A percentile compares a stretch with the other conserved stretches of the same genome.
phyloP scores from a whole-genome alignment of 2,888 invertebrate genomes.

The Lathronympha strigana region DNA sequence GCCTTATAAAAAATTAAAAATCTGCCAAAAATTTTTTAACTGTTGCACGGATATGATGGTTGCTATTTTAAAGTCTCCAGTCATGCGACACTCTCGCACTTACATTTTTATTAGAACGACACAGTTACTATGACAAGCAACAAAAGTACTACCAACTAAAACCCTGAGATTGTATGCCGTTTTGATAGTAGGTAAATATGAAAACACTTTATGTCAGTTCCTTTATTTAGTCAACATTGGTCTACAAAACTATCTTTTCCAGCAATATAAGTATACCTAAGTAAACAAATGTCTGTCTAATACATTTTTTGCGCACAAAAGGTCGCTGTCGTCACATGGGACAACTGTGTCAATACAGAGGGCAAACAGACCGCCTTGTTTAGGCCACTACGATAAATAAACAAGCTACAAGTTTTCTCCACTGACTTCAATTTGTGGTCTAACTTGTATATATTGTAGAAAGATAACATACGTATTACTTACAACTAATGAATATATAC shows the following conservation, averaged over 20 bases:
- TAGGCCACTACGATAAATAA: slow-evolving; percentile 55
- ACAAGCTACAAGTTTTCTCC: slow-evolving; percentile 28
- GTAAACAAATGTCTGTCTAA: slow-evolving; percentile 10
- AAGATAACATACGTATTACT: not conserved
- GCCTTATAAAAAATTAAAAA: too few species aligned
- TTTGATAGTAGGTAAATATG: not conserved
- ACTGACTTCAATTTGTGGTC: slow-evolving; percentile 26
- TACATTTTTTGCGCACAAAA: slow-evolving; percentile 32
- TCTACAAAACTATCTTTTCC: not conserved
- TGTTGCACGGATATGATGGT: too few species aligned
- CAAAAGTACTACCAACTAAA: too few species aligned
- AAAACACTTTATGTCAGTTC: not conserved
- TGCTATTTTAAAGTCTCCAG: too few species aligned
- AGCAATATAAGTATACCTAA: not conserved
- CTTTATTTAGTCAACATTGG: not conserved
- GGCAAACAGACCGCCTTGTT: slow-evolving; percentile 53
- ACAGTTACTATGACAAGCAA: too few species aligned
- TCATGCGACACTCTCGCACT: too few species aligned
- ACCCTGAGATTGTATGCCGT: not conserved
- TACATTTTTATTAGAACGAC: too few species aligned
- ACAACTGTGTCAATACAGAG: slow-evolving; percentile 56
- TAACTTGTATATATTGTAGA: not conserved
- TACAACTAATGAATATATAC: too few species aligned
- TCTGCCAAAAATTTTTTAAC: too few species aligned
- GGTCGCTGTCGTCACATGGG: slow-evolving; percentile 17